Evolutionary conservation across 2,113 vertebrate species (phyloP).

Genomic region (Catharus fuscescens): DNA sequence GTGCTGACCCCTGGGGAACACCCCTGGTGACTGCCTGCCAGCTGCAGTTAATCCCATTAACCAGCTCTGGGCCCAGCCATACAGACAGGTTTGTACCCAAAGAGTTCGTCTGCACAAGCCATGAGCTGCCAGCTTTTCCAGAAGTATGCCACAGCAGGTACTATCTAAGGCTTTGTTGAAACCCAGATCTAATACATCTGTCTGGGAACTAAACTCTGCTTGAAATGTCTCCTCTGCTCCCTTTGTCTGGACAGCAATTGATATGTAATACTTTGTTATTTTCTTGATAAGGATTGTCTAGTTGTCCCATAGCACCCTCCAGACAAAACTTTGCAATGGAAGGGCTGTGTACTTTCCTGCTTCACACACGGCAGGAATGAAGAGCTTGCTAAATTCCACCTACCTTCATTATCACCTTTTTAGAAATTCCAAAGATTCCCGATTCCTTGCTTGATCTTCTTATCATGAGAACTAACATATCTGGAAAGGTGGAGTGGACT

Average conservation of each 20-base stretch:
- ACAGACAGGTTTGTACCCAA: background rate
- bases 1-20: too few species aligned
- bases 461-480: background rate
- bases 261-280: background rate
- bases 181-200: too few species aligned
- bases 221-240: background rate
- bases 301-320: background rate
- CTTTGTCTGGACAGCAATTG: background rate
- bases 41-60: background rate
- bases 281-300: background rate
- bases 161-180: background rate
- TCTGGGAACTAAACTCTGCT: background rate
- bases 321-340: background rate
- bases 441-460: background rate
- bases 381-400: background rate
- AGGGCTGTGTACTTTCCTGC: background rate
- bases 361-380: background rate
- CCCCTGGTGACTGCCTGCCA: background rate
- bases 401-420: background rate
- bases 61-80: rapidly evolving
- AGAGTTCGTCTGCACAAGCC: background rate
- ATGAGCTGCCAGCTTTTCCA: background rate
- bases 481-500: background rate
- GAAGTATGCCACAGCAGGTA: background rate
- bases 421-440: background rate